These are phyloP conservation scores for Zaprionus camerounensis DNA, from an alignment of 1,140 invertebrate genomes.

Conservation along the genomic window DNA sequence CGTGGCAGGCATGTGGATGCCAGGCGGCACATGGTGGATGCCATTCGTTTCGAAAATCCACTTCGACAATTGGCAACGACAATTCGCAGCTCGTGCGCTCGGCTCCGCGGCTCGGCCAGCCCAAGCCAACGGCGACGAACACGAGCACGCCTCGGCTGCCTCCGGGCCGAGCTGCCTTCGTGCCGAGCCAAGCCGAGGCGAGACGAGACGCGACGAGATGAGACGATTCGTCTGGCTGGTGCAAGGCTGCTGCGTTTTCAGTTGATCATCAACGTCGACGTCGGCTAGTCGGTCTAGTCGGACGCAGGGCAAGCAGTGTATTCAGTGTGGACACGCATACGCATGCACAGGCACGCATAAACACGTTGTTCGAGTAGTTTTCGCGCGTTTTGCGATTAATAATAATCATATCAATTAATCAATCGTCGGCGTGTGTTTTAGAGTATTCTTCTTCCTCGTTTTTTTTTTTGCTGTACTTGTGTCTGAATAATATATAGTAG, in stretches of 20 bases:
- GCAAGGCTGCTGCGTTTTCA: conserved; percentile 46
- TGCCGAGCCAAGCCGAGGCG: not conserved
- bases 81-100: conserved; percentile 39
- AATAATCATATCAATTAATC: not conserved
- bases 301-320: not conserved
- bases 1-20: conserved; percentile 65
- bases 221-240: conserved; percentile 14
- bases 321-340: conserved; percentile 1
- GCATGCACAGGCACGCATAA: not conserved
- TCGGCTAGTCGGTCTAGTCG: conserved; percentile 59
- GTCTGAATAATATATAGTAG: not conserved
- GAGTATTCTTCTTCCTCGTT: not conserved
- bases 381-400: conserved; percentile 16
- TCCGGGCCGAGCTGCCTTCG: not conserved
- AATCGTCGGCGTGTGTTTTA: not conserved
- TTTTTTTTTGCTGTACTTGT: conserved; percentile 3
- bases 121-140: conserved; percentile 58
- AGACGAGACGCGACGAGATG: not conserved
- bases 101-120: conserved; percentile 32
- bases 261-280: conserved; percentile 72
- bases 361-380: conserved; percentile 5
- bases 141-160: not conserved
- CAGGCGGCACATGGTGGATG: conserved; percentile 72
- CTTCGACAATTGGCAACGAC: conserved; percentile 81
- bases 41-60: conserved; percentile 76